Percentiles rank a stretch among this genome's conserved stretches.
Evolutionary conservation across 1,140 invertebrate genomes (phyloP).

Genomic region (Hydropsyche tenuis): DNA sequence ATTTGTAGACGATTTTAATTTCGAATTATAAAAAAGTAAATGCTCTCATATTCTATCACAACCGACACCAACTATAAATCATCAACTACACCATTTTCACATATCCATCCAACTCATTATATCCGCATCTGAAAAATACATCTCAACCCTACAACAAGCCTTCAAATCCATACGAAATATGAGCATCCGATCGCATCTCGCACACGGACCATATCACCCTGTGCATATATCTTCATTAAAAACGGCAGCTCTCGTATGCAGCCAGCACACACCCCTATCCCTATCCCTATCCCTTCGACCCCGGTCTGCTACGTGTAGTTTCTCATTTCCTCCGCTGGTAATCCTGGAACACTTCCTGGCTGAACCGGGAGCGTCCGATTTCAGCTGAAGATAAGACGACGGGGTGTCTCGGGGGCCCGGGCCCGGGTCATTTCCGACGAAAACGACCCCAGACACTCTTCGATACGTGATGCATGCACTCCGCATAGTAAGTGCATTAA

Average conservation of each 20-base stretch:
- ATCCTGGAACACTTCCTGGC: constrained; percentile 44
- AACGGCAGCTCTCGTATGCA: constrained; percentile 2
- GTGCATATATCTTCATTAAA: constrained; percentile 23
- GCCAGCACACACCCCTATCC: not conserved
- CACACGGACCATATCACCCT: too few relatives aligned
- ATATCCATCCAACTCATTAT: too few relatives aligned
- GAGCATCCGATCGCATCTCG: too few relatives aligned
- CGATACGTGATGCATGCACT: constrained; percentile 8
- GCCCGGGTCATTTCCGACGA: constrained; percentile 28
- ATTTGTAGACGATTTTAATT: too few relatives aligned
- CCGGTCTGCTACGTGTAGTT: constrained; percentile 44
- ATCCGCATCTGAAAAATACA: too few relatives aligned
- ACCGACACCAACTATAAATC: too few relatives aligned
- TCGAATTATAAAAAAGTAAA: too few relatives aligned
- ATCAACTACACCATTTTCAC: too few relatives aligned
- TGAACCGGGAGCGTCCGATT: constrained; percentile 36
- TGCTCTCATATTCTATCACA: too few relatives aligned
- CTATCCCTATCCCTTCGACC: not conserved
- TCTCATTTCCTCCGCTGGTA: constrained; percentile 46
- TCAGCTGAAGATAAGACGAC: constrained; percentile 38
- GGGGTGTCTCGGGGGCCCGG: constrained; percentile 7
- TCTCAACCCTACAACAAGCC: too few relatives aligned
- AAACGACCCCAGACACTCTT: not conserved
- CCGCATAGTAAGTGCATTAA: not conserved
- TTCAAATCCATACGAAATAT: too few relatives aligned